phyloP scores from a whole-genome alignment of 2,888 invertebrate genomes.

The Agrotis clavis region DNA sequence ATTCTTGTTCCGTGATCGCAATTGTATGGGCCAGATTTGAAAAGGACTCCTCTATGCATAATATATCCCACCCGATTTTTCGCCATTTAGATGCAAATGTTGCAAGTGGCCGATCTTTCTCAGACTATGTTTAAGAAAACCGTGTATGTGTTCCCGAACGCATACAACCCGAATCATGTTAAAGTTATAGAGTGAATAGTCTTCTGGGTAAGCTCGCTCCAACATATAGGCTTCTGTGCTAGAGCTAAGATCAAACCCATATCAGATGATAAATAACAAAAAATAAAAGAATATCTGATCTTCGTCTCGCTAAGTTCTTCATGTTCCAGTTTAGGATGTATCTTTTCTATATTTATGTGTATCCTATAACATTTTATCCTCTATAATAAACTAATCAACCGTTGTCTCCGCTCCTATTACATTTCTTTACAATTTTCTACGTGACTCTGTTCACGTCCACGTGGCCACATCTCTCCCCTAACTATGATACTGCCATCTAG shows the following conservation, averaged over 20 bases:
- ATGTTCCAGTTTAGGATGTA: constrained; percentile 12
- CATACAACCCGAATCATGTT: too few relatives aligned
- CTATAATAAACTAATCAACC: constrained; percentile 49
- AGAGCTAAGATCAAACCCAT: too few relatives aligned
- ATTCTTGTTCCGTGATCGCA: background rate
- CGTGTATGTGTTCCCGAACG: too few relatives aligned
- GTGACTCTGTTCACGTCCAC: constrained; percentile 45
- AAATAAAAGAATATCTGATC: background rate
- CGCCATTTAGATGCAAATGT: too few relatives aligned
- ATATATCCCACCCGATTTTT: too few relatives aligned
- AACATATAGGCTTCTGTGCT: too few relatives aligned
- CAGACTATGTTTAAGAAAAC: too few relatives aligned
- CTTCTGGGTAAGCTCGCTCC: too few relatives aligned
- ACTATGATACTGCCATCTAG: constrained; percentile 43
- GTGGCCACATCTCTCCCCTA: constrained; percentile 17
- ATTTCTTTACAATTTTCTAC: constrained; percentile 52
- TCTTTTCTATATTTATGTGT: constrained; percentile 4
- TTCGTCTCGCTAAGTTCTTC: background rate
- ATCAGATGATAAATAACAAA: too few relatives aligned
- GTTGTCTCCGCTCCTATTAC: constrained; percentile 44
- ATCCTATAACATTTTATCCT: constrained; percentile 9
- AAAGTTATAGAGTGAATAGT: too few relatives aligned
- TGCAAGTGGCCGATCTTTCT: too few relatives aligned
- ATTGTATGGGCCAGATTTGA: background rate
- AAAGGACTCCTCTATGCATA: background rate